Base-by-base conservation (phyloP, 2,888 invertebrate genomes). In the Agrochola litura region DNA sequence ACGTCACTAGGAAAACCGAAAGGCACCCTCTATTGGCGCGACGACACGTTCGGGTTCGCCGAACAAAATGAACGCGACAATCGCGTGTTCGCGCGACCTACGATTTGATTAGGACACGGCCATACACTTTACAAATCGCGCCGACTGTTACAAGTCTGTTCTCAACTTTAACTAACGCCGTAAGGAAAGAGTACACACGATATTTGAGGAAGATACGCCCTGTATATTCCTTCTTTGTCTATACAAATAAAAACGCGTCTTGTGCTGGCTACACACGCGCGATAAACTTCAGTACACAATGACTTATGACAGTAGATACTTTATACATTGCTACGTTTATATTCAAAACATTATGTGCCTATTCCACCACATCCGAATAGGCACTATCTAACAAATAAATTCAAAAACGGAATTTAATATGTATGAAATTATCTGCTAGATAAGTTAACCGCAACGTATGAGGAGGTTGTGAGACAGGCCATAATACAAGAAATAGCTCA, bases 151-250 rank as follows among this genome's bases (percentile, higher is more conserved):
- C 37, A 54, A 69, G 14, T 41, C 8, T 56, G 12, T 37, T 52
- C 3, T 46, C 30, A 16, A 22, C 60, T 61, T 49, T 79, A 14
- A 49, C 41, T 69, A 63, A 46, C n/a, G 58, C 41, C 81, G 84
- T 79, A 83, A 81, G 81, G 83, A 81, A 81, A 81, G 79, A 67
- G 81, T 70, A 0, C 12, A 71, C 52, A 81, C 60, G 52, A 46
- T 54, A 79, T 64, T 83, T 30, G 60, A 84, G 83, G 79, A 81
- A 83, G 79, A 81, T 81, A 81, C 83, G 81, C 80, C 80, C 84
- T 81, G 79, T 60, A 81, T 64, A 49, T 67, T 83, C 64, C 63
- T 81, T 70, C 46, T 49, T 72, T 81, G 25, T 65, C 63, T 81
- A 78, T 71, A 70, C 61, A 81, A 78, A 67, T 73, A 43, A 68